phyloP scores from a whole-genome alignment of 2,797 vertebrate genomes.

The Allobates femoralis region DNA sequence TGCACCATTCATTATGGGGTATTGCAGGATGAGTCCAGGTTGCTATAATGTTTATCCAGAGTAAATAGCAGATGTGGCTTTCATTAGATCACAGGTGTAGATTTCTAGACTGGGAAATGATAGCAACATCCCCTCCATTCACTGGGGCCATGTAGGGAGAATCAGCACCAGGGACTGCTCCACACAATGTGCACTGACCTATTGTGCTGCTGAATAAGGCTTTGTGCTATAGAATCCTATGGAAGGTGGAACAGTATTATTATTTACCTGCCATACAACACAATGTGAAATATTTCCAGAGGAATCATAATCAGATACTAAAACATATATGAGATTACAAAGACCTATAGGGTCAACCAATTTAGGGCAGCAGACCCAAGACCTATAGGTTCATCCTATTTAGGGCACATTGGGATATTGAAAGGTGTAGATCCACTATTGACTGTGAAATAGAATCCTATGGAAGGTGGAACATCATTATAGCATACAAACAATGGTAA shows the following conservation, averaged over 20 bases:
- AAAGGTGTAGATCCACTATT: too few relatives aligned
- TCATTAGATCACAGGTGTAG: background rate
- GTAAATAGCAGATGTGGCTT: background rate
- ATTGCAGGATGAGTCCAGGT: background rate
- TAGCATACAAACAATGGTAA: too few relatives aligned
- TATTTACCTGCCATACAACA: background rate
- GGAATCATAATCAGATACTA: background rate
- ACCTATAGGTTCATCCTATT: too few relatives aligned
- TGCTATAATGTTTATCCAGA: background rate
- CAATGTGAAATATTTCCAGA: background rate
- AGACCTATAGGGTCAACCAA: background rate
- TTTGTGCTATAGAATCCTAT: background rate
- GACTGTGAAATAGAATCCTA: too few relatives aligned
- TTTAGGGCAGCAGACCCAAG: too few relatives aligned
- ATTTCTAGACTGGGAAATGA: background rate
- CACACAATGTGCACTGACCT: background rate
- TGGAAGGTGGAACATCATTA: too few relatives aligned
- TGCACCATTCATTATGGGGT: background rate
- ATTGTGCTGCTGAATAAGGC: background rate
- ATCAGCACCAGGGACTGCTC: constrained; percentile 14
- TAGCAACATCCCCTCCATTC: background rate
- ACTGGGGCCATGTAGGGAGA: background rate
- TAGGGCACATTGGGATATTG: too few relatives aligned
- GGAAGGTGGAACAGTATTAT: background rate
- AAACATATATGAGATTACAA: background rate